Base-by-base conservation (phyloP, 1,140 invertebrate genomes). In the Atta texana region DNA sequence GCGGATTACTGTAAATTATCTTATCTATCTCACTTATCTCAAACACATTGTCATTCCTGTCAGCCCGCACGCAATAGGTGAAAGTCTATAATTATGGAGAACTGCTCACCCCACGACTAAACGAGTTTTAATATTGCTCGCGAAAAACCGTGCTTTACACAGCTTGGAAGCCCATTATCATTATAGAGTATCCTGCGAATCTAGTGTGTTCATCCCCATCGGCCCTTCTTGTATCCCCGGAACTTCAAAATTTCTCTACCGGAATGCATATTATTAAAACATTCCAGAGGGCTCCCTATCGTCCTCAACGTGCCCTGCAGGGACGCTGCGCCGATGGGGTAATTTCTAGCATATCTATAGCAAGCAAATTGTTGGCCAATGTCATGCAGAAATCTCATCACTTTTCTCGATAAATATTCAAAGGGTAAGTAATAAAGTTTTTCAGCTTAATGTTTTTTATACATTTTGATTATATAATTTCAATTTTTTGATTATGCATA, bases 181-280 rank as follows among this genome's bases (percentile, higher is more conserved):
- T 84, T 74, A 75, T 84, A 34, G 28, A 84, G 55, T 74, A 55
- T 75, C 59, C 44, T 55, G 68, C 63, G 39, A 44, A 66, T 21
- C 63, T 59, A 63, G 16, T 31, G 8, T 53, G 24, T 69, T 78
- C 76, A 81, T 86, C 61, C 84, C 44, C 64, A 14, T 51, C 85
- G 63, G 61, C 64, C 64, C n/a, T 49, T 61, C 59, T 12, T 34
- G 72, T 81, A 59, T 57, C 89, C 64, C 49, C 34, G 75, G 21
- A 72, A 80, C 78, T 89, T 87, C 86, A 78, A 91, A 88, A 88
- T 76, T 88, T 86, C 87, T 68, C 87, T 85, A 71, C 72, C 82
- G 92, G 92, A 92, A 93, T 93, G 92, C 92, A 92, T 90, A 87
- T 93, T 93, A 93, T 93, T 93, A 93, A 93, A 92, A 92, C 92